Base-by-base conservation (phyloP, 2,797 vertebrate species). In the Carduelis carduelis region DNA sequence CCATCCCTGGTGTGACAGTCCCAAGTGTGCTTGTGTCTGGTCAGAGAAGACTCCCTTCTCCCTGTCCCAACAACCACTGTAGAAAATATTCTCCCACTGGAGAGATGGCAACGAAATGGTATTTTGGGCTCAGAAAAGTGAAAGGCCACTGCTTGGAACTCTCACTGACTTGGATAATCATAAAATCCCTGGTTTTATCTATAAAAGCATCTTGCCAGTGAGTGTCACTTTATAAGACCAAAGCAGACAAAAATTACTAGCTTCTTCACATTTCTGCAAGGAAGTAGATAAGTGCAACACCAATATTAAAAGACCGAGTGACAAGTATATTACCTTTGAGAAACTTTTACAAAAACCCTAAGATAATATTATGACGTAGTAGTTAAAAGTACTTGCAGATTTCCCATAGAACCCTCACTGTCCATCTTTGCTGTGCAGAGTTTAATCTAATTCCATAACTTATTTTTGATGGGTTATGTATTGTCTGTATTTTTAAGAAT, bases 301-400 rank as follows among this genome's bases (percentile, higher is more conserved):
- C 35, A 86, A 91, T 87, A 68, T 55, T 69, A 90, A 41, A 86
- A 70, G 72, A 57, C 46, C 22, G 4, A 91, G 34, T 83, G 74
- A 82, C 82, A 95, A 88, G 30, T 57, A 27, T 63, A 83, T 93
- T 77, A 84, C 50, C 47, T 93, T 87, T 26, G 64, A 80, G 66
- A 83, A 84, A 65, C 6, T 70, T 91, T 87, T 61, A 34, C 9
- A 74, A 84, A 90, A 76, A 83, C 11, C 0, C 2, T 60, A 30
- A 81, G 44, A 69, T 34, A 57, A 70, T 17, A 50, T 90, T 91
- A 92, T 90, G 63, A 65, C 26, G 20, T 77, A 69, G 68, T 28
- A 70, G 9, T 20, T 71, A 63, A n/a, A 22, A 87, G 4, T 46
- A 61, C 13, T 75, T 79, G 15, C 35, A 91, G 64, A 64, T 75